phyloP scores from a whole-genome alignment of 2,113 vertebrate genomes.

The Sus scrofa region T2T-Sscrofa CM000828.6:57683501-57684000 shows the following conservation, averaged over 20 bases:
- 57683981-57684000: background rate
- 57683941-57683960: background rate
- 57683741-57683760: background rate
- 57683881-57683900: background rate
- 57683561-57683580: slow-evolving; percentile 52
- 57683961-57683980: background rate
- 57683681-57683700: background rate
- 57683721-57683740: background rate
- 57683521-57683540: background rate
- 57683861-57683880: background rate
- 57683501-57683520: background rate
- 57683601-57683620: background rate
- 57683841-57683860: too few species aligned
- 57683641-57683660: background rate
- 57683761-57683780: background rate
- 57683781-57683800: background rate
- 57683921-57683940: background rate
- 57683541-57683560: background rate
- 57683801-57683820: background rate
- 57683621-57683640: background rate
- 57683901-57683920: background rate
- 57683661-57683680: background rate
- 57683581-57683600: background rate
- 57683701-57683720: background rate
- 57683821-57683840: background rate